phyloP scores from a whole-genome alignment of 2,888 invertebrate species.

The Colletes collaris region DNA sequence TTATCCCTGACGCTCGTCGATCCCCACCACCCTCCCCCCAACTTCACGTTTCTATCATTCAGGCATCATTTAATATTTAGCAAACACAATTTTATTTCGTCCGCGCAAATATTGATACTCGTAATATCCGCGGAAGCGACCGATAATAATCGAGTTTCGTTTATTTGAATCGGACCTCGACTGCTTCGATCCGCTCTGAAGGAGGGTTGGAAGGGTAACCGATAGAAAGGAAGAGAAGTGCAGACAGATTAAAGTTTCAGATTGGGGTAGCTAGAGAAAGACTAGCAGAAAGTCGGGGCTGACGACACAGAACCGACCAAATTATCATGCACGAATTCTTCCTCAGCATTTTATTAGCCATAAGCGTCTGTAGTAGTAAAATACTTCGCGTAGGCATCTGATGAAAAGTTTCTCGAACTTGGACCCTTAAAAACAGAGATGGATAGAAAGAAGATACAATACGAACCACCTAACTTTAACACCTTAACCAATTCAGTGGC shows the following conservation, averaged over 20 bases:
- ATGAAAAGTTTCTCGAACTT: conserved; percentile 15
- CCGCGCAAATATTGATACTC: conserved; percentile 53
- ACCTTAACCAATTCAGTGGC: too few relatives aligned
- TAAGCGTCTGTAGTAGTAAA: conserved; percentile 59
- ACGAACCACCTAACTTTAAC: too few relatives aligned
- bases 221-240: background rate
- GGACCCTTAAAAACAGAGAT: background rate
- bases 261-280: conserved; percentile 2
- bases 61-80: conserved; percentile 45
- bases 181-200: conserved; percentile 6
- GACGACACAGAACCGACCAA: conserved; percentile 52
- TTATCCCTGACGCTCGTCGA: background rate
- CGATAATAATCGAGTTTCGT: conserved; percentile 53
- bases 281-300: conserved; percentile 18
- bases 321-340: conserved; percentile 51
- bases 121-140: conserved; percentile 20
- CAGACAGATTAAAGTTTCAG: conserved; percentile 12
- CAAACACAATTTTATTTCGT: conserved; percentile 53
- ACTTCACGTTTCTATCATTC: conserved; percentile 30
- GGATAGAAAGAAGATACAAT: too few relatives aligned
- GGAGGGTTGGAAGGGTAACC: background rate
- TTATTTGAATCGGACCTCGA: conserved; percentile 50
- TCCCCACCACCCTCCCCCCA: background rate
- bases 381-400: conserved; percentile 13
- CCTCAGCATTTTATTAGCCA: conserved; percentile 58